phyloP scores from a whole-genome alignment of 2,113 vertebrate species.

The Cyanoderma ruficeps region DNA sequence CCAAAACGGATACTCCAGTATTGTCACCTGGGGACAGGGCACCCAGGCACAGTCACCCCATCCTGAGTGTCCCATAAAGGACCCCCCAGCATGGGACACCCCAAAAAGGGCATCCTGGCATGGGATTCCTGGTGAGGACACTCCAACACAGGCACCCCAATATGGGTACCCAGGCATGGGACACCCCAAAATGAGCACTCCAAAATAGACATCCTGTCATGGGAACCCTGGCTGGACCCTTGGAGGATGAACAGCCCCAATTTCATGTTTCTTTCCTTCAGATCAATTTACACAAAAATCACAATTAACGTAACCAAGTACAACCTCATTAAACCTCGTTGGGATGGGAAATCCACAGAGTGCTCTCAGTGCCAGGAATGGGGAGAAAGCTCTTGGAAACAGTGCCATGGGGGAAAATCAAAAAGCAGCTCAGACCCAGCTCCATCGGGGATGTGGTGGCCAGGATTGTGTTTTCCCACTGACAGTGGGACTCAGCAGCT shows the following conservation, averaged over 20 bases:
- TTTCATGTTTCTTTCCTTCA: neutral
- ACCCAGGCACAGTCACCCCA: neutral
- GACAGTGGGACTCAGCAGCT: neutral
- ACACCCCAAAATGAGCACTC: neutral
- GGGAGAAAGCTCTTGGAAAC: neutral
- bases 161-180: neutral
- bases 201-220: neutral
- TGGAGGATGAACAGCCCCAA: neutral
- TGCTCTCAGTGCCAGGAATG: rapidly evolving
- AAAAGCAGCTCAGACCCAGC: neutral
- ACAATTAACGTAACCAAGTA: rapidly evolving
- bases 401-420: neutral
- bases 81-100: neutral
- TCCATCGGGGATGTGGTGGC: neutral
- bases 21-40: neutral
- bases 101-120: neutral
- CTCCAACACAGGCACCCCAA: neutral
- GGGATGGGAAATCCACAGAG: neutral
- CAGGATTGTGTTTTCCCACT: neutral
- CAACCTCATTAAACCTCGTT: rapidly evolving
- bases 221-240: neutral
- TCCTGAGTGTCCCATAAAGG: neutral
- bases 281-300: neutral
- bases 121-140: rapidly evolving
- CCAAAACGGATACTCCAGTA: neutral